A percentile compares a stretch with the other conserved stretches of the same genome.
phyloP scores from a whole-genome alignment of 2,113 vertebrate species.

The Mionectes macconnelli region DNA sequence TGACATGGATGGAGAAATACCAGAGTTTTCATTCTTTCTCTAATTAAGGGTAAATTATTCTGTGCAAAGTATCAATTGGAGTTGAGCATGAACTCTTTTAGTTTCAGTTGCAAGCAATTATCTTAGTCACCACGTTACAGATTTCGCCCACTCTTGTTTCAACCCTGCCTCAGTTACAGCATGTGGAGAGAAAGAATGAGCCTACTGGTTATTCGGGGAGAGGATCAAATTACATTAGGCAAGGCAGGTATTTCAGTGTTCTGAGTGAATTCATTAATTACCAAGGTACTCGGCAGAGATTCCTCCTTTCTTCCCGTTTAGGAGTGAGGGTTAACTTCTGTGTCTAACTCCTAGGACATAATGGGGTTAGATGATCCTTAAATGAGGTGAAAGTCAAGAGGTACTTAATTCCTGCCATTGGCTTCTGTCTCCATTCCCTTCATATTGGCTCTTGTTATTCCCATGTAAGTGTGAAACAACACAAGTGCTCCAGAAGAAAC shows the following conservation, averaged over 20 bases:
- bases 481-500: background rate
- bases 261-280: background rate
- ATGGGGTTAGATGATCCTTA: background rate
- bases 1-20: background rate
- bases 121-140: background rate
- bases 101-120: background rate
- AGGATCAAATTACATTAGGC: background rate
- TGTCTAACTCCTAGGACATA: background rate
- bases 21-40: background rate
- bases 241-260: background rate
- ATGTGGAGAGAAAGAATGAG: background rate
- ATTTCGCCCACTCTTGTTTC: conserved; percentile 2
- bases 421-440: background rate
- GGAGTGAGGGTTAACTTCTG: background rate
- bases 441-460: background rate
- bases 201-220: background rate
- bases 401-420: background rate
- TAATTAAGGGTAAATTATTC: background rate
- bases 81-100: background rate
- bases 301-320: background rate
- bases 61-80: background rate
- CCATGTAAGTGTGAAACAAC: background rate
- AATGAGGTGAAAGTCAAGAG: background rate
- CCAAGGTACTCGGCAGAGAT: background rate
- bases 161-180: background rate